Evolutionary conservation across 2,797 vertebrate species (phyloP), one percentile per base, ranked within the genome.

Genomic region (Xerus rutilus): DNA sequence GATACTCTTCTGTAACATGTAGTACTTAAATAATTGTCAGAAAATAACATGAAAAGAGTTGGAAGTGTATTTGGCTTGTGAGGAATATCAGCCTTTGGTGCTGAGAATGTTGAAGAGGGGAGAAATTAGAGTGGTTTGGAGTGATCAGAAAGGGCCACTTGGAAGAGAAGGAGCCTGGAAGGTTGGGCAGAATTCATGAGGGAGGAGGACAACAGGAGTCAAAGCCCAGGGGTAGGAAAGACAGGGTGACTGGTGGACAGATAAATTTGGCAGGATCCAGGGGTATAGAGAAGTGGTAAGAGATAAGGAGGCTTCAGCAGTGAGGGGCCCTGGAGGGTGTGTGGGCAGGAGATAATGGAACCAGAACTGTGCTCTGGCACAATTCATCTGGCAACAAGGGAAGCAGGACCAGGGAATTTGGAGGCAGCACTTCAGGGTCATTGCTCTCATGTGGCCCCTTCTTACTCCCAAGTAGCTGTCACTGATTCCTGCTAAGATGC

Each of bases 391-490:
- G 65, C 69, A 78, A 52, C 47, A 77, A 47, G 47, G 78, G 11
- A 70, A 57, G 7, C 35, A 15, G n/a, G 57, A 76, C 3, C 0
- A 70, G 28, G 57, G 77, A 81, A 35, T 74, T 47, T 76, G 79
- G 76, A 94, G 90, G 85, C 28, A 78, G 67, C 39, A 30, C 43
- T 49, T 2, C 18, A 43, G 47, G 43, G 45, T 67, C n/a, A 35
- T 47, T 52, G 64, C 85, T 45, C 45, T 81, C 74, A 84, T 2
- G 14, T 77, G 86, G 49, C 69, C 45, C 79, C 76, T 59, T 49
- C 52, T 83, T n/a, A 67, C 76, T 91, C n/a, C 87, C n/a, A 25
- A 14, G 59, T 47, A 74, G 64, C 91, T 94, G 86, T 95, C 81
- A 83, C 39, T 54, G 59, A 76, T 92, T 65, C 52, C 21, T 82